phyloP scores from a whole-genome alignment of 2,888 invertebrate species.

The Rotaria socialis region DNA sequence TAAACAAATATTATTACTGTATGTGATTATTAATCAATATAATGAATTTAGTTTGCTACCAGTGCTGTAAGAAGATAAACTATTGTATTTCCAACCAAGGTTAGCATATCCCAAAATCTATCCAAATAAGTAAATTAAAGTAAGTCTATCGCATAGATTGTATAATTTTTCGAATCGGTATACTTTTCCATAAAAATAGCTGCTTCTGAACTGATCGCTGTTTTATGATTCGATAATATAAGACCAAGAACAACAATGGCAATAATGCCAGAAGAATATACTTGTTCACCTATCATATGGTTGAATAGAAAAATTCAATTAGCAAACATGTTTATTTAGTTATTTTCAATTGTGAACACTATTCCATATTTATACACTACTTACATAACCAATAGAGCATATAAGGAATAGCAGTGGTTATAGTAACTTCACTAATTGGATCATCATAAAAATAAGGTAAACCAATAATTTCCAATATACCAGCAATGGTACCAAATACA shows the following conservation, averaged over 20 bases:
- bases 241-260: neutral
- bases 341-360: too few relatives aligned
- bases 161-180: too few relatives aligned
- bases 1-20: neutral
- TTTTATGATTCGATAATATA: neutral
- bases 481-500: neutral
- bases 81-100: neutral
- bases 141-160: too few relatives aligned
- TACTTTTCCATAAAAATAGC: slow-evolving; percentile 2
- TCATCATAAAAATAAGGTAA: slow-evolving; percentile 12
- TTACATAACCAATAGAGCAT: slow-evolving; percentile 28
- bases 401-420: neutral
- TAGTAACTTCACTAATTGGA: slow-evolving; percentile 3
- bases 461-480: neutral
- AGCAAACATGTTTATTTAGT: too few relatives aligned
- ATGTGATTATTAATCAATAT: too few relatives aligned
- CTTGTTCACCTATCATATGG: neutral
- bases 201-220: neutral
- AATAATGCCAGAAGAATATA: neutral
- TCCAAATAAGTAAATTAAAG: neutral
- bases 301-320: too few relatives aligned
- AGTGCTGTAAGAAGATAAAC: neutral
- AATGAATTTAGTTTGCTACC: neutral
- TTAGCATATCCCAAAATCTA: slow-evolving; percentile 8
- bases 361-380: neutral